phyloP scores from a whole-genome alignment of 2,888 invertebrate genomes.

The Synanthedon formicaeformis region DNA sequence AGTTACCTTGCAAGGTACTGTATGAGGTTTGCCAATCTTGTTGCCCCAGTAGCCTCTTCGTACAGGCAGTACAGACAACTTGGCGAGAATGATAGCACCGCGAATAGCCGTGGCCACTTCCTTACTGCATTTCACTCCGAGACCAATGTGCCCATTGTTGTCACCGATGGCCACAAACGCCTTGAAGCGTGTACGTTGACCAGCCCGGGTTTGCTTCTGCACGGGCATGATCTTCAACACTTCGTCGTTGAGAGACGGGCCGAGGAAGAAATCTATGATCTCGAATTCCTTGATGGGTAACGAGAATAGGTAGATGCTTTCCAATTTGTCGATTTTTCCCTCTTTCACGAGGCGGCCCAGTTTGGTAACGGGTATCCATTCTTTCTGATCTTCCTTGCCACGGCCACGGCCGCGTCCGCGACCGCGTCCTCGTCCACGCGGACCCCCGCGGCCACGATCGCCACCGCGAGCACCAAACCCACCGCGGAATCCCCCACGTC shows the following conservation, averaged over 20 bases:
- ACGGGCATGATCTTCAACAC: slow-evolving; percentile 99
- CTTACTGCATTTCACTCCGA: slow-evolving; percentile 99
- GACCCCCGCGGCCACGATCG: slow-evolving; percentile 76
- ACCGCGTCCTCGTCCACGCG: slow-evolving; percentile 81
- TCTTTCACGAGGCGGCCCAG: slow-evolving; percentile 97
- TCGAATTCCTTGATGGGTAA: slow-evolving; percentile 99
- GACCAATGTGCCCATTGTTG: slow-evolving; percentile 97
- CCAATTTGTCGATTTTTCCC: slow-evolving; percentile 93
- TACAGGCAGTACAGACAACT: slow-evolving; percentile 97
- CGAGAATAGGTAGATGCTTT: slow-evolving; percentile 98
- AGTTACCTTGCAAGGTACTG: slow-evolving; percentile 99
- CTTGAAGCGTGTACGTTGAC: slow-evolving; percentile 99
- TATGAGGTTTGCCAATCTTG: slow-evolving; percentile 99
- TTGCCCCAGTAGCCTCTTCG: slow-evolving; percentile 99
- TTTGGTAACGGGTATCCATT: slow-evolving; percentile 99
- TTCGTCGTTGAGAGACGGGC: slow-evolving; percentile 93
- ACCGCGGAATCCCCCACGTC: slow-evolving; percentile 90
- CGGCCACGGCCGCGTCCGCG: slow-evolving; percentile 86
- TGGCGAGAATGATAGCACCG: slow-evolving; percentile 98
- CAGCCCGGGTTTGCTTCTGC: slow-evolving; percentile 99
- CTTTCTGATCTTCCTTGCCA: slow-evolving; percentile 96
- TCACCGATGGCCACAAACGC: slow-evolving; percentile 97
- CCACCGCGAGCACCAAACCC: slow-evolving; percentile 85
- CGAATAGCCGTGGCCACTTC: slow-evolving; percentile 99
- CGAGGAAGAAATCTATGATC: slow-evolving; percentile 98